A percentile compares a stretch with the other conserved stretches of the same genome.
These are phyloP conservation scores for Barbus barbus DNA, from an alignment of 2,113 vertebrate species.

Conservation along the genomic window DNA sequence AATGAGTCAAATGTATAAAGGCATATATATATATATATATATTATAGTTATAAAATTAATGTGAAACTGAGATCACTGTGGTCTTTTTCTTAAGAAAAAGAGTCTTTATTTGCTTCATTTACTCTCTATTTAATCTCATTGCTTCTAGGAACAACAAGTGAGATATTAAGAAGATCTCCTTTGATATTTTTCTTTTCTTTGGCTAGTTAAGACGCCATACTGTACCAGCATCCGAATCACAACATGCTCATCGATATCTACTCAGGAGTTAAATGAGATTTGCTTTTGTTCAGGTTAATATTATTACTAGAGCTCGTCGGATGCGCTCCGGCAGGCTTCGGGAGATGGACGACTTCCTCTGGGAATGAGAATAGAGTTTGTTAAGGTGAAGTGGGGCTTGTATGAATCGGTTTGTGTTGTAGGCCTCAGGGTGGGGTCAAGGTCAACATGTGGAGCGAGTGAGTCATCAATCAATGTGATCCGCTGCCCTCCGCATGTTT, in stretches of 20 bases:
- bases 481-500: slow-evolving; percentile 72
- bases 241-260: neutral
- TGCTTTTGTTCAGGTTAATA: neutral
- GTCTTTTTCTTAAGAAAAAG: neutral
- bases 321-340: neutral
- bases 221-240: neutral
- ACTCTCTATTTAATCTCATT: neutral
- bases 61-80: no score
- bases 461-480: slow-evolving; percentile 74
- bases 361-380: neutral
- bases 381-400: slow-evolving; percentile 33
- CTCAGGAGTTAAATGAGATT: neutral
- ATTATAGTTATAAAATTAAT: no score
- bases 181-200: neutral
- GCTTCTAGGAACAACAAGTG: neutral
- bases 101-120: neutral
- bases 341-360: slow-evolving; percentile 42
- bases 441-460: slow-evolving; percentile 70
- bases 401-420: slow-evolving; percentile 40
- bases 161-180: neutral
- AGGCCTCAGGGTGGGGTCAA: slow-evolving; percentile 61
- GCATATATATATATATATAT: no score
- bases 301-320: slow-evolving; percentile 1
- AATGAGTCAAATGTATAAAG: no score
- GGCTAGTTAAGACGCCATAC: neutral